Base-by-base conservation (phyloP, 2,888 invertebrate species). In the Tortrix viridana region DNA sequence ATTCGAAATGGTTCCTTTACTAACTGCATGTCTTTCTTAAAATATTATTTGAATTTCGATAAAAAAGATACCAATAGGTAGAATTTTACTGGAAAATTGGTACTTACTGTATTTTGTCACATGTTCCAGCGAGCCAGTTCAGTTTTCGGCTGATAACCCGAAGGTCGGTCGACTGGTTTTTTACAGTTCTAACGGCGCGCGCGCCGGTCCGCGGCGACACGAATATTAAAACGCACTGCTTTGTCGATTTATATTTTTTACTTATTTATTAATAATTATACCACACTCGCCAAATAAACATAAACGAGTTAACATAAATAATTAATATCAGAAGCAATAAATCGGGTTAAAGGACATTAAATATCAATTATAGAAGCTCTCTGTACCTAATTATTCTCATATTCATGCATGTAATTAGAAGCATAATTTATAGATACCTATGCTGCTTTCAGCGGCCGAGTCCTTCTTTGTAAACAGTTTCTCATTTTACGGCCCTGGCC, bases 181-280 rank as follows among this genome's bases (percentile, higher is more conserved):
- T 89, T 89, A 90, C 89, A 89, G 89, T 89, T 90, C 85, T 88
- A 91, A 90, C 90, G 90, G 87, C 82, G 83, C 80, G 71, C 73
- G 75, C 80, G 77, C 71, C 73, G 74, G 57, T 61, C 60, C 56
- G 53, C 41, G 60, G 74, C 75, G 77, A 80, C 83, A 79, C 75
- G 64, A 71, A 73, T 77, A 75, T 77, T 77, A 76, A n/a, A n/a
- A 68, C 62, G 70, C 72, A 72, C 76, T 75, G 77, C 77, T 80
- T 83, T 84, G 80, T 82, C 80, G 77, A 75, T 67, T 55, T 19
- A 43, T 65, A 54, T 46, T 55, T 37, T 41, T 16, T 41, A 18
- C 18, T 23, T 57, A 26, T 22, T 47, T 22, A 22, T 22, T 22
- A 53, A 9, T 22, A n/a, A 38, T 20, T n/a, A 5, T 41, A 14